Percentiles rank a stretch among this genome's conserved stretches.
Evolutionary conservation across 2,113 vertebrate species (phyloP).

Genomic region (Lagopus muta): DNA sequence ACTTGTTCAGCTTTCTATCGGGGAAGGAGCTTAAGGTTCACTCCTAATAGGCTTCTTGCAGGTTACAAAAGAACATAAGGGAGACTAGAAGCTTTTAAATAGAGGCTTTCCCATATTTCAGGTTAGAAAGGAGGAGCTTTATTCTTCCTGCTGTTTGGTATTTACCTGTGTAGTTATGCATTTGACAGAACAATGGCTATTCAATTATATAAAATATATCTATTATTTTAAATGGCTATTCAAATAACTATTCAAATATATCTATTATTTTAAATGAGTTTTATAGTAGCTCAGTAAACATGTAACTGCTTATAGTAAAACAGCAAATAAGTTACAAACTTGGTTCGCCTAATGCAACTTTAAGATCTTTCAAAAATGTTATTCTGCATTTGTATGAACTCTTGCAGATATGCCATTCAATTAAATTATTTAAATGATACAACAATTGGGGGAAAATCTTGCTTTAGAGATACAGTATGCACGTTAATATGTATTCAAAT

Average conservation of each 20-base stretch:
- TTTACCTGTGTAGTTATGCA: background rate
- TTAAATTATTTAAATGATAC: background rate
- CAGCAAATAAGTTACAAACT: background rate
- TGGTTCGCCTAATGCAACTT: background rate
- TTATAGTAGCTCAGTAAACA: background rate
- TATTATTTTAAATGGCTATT: background rate
- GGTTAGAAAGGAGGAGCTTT: background rate
- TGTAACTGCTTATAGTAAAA: background rate
- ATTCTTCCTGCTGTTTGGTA: background rate
- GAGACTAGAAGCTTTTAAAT: background rate
- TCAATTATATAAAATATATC: background rate
- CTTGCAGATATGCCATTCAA: background rate
- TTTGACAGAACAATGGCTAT: background rate
- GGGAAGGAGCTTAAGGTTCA: background rate
- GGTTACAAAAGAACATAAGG: background rate
- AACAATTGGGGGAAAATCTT: background rate
- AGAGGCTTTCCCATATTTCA: background rate
- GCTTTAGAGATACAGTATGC: background rate
- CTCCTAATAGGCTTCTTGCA: slow-evolving; percentile 27
- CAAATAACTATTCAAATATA: background rate
- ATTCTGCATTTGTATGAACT: background rate
- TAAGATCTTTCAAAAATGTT: background rate
- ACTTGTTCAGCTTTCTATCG: background rate
- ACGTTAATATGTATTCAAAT: background rate
- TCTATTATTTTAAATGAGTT: background rate